These are phyloP conservation scores for Odontomyia ornata DNA, from an alignment of 2,888 invertebrate genomes.

Conservation along the genomic window DNA sequence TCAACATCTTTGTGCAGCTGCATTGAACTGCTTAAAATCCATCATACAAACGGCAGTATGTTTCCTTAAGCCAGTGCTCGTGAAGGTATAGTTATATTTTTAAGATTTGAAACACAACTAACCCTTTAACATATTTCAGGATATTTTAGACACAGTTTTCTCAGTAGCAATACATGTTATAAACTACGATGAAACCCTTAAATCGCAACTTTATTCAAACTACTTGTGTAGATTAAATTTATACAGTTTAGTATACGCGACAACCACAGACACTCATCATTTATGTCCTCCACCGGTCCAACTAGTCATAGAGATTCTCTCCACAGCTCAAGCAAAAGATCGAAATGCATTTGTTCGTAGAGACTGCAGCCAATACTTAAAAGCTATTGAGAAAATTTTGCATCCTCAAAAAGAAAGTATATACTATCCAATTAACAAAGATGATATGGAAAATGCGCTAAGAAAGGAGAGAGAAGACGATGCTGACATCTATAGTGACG, in stretches of 20 bases:
- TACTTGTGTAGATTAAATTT: slow-evolving; percentile 54
- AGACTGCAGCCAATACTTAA: slow-evolving; percentile 52
- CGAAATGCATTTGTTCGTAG: slow-evolving; percentile 51
- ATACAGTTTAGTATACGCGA: slow-evolving; percentile 52
- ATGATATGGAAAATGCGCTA: slow-evolving; percentile 53
- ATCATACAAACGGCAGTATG: slow-evolving; percentile 51
- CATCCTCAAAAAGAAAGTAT: slow-evolving; percentile 58
- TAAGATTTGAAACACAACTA: neutral
- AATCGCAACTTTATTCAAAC: slow-evolving; percentile 52
- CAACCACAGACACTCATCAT: slow-evolving; percentile 54
- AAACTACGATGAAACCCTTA: slow-evolving; percentile 16
- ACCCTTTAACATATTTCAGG: slow-evolving; percentile 47
- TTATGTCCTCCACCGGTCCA: slow-evolving; percentile 57
- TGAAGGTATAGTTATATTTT: slow-evolving; percentile 52
- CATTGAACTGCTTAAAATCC: slow-evolving; percentile 53
- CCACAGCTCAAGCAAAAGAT: slow-evolving; percentile 54
- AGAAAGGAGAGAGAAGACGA: slow-evolving; percentile 46
- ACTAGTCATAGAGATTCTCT: slow-evolving; percentile 53
- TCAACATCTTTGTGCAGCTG: slow-evolving; percentile 53
- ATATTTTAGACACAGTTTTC: slow-evolving; percentile 54
- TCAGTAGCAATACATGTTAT: slow-evolving; percentile 46
- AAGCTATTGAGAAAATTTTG: slow-evolving; percentile 54
- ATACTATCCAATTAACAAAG: slow-evolving; percentile 54
- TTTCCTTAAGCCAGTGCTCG: slow-evolving; percentile 53
- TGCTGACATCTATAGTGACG: slow-evolving; percentile 12